Base-by-base conservation (phyloP, 2,888 invertebrate species). In the Sarcophaga subvicina region DNA sequence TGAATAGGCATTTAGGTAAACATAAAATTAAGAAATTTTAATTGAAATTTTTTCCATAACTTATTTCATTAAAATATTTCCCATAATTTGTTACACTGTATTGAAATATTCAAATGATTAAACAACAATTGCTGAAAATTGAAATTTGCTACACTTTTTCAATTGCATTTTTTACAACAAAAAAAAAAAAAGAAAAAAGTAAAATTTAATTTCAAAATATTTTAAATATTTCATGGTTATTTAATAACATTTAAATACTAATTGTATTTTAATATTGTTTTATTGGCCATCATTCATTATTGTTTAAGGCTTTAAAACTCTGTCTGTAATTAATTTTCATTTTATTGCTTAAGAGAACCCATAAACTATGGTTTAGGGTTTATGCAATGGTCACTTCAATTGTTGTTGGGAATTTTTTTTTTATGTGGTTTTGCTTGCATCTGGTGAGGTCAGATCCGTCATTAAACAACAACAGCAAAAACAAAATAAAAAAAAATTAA, bases 191-290 rank as follows among this genome's bases (percentile, higher is more conserved):
- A 2, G 4, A 25, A 37, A 37, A 37, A 37, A 37, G 6, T 37
- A 37, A 37, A 37, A 37, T 10, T 37, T 10, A 37, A n/a, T 49
- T 77, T 66, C 27, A 66, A 22, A 17, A 17, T 27, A 49, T 37
- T 25, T 25, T 64, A 17, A 77, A 82, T 67, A 72, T 66, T 67
- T 69, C 37, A 22, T 59, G 60, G 59, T 25, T n/a, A 45, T n/a
- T 77, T n/a, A 45, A 45, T 63, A n/a, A 45, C 62, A 78, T 49
- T 27, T 17, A 72, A 78, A 47, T 73, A 45, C n/a, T 66, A 70
- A 84, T 84, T 85, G 66, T 78, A 64, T 60, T 71, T 49, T 49
- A 54, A 80, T 77, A 80, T 69, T 20, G 63, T 67, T 60, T 67
- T 67, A 70, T 75, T 81, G 49, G 54, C 47, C 22, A 47, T 17